phyloP scores from a whole-genome alignment of 2,888 invertebrate genomes.

The Bruchidius siliquastri region DNA sequence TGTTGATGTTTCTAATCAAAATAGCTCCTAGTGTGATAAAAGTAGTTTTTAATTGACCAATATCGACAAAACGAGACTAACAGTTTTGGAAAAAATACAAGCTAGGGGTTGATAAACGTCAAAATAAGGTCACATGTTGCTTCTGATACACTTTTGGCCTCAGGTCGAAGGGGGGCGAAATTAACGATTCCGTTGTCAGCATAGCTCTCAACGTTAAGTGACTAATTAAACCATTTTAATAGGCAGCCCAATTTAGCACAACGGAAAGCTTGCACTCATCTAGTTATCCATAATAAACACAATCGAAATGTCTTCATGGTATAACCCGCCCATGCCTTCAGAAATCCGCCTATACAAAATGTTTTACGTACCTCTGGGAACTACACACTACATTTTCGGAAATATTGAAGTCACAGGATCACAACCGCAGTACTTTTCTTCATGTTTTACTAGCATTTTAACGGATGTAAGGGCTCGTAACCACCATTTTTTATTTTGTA shows the following conservation, averaged over 20 bases:
- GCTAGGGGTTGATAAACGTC: conserved; percentile 32
- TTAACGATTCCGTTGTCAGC: conserved; percentile 21
- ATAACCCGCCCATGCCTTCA: conserved; percentile 35
- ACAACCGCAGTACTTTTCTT: conserved; percentile 27
- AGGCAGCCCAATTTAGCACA: conserved; percentile 35
- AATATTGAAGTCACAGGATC: conserved; percentile 19
- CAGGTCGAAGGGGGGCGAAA: conserved; percentile 3
- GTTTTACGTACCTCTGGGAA: conserved; percentile 22
- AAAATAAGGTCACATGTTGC: conserved; percentile 51
- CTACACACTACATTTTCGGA: conserved; percentile 22
- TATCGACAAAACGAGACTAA: background rate
- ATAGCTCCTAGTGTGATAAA: background rate
- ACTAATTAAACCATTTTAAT: conserved; percentile 38
- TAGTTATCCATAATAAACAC: conserved; percentile 38
- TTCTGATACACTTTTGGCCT: conserved; percentile 21
- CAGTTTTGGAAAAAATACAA: background rate
- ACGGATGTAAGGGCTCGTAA: conserved; percentile 30
- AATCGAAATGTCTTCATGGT: conserved; percentile 27
- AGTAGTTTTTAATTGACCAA: background rate
- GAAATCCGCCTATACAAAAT: conserved; percentile 18
- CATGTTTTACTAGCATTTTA: conserved; percentile 27
- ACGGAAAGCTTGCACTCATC: conserved; percentile 18
- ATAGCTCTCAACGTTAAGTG: conserved; percentile 20
- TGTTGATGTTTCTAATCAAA: background rate
- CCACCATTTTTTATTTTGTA: conserved; percentile 43